Evolutionary conservation across 2,797 vertebrate species (phyloP).

Genomic region (Potorous gilbertii): DNA sequence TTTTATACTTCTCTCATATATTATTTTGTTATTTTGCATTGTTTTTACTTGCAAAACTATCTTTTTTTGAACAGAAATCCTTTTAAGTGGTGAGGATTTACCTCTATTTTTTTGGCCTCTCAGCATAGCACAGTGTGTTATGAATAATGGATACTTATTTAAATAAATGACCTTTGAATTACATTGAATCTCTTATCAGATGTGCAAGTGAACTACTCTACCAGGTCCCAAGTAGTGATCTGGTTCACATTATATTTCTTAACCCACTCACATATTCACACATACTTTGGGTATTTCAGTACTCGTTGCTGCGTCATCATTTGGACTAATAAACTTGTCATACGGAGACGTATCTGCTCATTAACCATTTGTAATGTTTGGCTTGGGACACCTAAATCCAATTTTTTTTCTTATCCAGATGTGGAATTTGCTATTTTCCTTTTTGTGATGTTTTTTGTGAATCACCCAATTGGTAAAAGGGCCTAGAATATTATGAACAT

Average conservation of each 20-base stretch:
- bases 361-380: neutral
- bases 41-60: neutral
- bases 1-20: neutral
- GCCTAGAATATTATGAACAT: neutral
- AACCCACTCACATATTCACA: constrained; percentile 9
- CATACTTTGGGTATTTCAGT: neutral
- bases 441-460: neutral
- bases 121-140: neutral
- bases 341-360: neutral
- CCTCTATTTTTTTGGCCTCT: neutral
- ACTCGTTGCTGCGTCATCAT: neutral
- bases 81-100: neutral
- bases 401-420: neutral
- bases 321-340: neutral
- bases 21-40: neutral
- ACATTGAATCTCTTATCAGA: constrained; percentile 35
- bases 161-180: neutral
- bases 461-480: neutral
- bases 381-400: neutral
- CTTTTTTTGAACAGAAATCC: neutral
- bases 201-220: constrained; percentile 35
- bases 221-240: constrained; percentile 19
- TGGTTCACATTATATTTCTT: constrained; percentile 45
- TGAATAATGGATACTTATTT: neutral
- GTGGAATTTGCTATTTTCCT: neutral